Conservation (phyloP, 2,113 vertebrate genomes). For the Pteruthius melanotis region DNA sequence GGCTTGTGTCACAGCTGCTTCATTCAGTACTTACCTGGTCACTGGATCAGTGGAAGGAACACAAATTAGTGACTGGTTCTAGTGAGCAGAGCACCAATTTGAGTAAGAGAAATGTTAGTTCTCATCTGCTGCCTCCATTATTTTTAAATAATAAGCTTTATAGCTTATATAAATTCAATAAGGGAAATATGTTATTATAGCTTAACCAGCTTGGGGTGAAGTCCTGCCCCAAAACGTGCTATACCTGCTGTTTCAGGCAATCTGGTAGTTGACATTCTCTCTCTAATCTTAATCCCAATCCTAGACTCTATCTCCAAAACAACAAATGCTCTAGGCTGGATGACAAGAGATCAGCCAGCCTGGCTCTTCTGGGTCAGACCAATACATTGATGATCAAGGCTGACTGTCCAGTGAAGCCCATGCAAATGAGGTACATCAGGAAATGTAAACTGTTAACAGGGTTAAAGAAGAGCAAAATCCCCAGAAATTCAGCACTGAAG, state of each 20-base stretch:
- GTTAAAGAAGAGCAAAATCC: not conserved
- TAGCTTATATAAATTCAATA: not conserved
- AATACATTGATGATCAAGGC: not conserved
- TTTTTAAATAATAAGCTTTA: not conserved
- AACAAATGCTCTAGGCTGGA: not conserved
- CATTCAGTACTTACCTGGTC: not conserved
- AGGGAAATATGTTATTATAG: not conserved
- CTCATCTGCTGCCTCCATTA: not conserved
- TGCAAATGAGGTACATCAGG: not conserved
- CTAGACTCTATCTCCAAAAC: not conserved
- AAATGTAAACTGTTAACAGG: not conserved
- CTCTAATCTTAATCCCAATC: not conserved
- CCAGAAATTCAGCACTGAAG: not conserved
- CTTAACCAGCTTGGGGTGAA: not conserved
- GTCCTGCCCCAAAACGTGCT: not conserved
- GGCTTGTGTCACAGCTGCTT: not conserved
- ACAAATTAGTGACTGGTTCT: not conserved
- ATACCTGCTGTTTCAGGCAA: not conserved
- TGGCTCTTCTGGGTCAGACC: not conserved
- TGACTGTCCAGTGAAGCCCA: not conserved
- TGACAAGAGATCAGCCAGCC: not conserved
- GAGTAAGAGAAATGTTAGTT: not conserved
- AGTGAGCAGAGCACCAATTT: not conserved
- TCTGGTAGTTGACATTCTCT: not conserved
- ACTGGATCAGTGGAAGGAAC: not conserved